Conservation (phyloP, 2,113 vertebrate genomes). For the Hypanus sabinus region DNA sequence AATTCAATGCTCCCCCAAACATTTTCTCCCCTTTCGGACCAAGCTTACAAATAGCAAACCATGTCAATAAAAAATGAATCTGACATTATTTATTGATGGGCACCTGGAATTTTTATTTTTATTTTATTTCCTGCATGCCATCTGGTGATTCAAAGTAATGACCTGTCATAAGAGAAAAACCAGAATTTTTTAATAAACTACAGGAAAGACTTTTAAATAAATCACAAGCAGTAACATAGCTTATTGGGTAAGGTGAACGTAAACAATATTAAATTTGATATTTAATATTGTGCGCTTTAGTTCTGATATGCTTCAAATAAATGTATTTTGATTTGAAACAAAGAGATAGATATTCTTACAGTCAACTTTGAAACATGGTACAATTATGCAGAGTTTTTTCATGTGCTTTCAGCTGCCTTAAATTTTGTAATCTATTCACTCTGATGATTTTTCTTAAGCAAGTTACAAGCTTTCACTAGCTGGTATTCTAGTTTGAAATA, state of each 20-base stretch:
- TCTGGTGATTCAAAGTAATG: conserved; percentile 38
- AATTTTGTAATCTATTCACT: not conserved
- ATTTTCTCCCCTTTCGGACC: conserved; percentile 30
- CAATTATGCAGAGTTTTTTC: not conserved
- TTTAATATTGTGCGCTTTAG: conserved; percentile 37
- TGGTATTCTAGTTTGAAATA: not conserved
- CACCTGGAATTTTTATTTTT: conserved; percentile 38
- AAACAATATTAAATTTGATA: conserved; percentile 38
- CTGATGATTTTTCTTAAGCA: not conserved
- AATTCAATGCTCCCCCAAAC: conserved; percentile 31
- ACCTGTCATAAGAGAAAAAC: conserved; percentile 36
- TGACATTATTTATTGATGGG: conserved; percentile 36
- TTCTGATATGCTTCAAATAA: conserved; percentile 31
- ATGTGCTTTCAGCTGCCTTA: not conserved
- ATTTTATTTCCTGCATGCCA: conserved; percentile 38
- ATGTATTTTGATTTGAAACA: conserved; percentile 26
- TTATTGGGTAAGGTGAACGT: conserved; percentile 27
- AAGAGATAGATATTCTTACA: not conserved
- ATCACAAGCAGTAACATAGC: conserved; percentile 33
- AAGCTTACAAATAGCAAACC: conserved; percentile 29
- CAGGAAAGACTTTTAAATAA: conserved; percentile 36
- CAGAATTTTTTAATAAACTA: conserved; percentile 38
- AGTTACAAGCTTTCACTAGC: not conserved
- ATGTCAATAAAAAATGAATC: conserved; percentile 35
- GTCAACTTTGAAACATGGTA: not conserved